Base-by-base conservation (phyloP, 2,113 vertebrate species). In the Perca fluviatilis region DNA sequence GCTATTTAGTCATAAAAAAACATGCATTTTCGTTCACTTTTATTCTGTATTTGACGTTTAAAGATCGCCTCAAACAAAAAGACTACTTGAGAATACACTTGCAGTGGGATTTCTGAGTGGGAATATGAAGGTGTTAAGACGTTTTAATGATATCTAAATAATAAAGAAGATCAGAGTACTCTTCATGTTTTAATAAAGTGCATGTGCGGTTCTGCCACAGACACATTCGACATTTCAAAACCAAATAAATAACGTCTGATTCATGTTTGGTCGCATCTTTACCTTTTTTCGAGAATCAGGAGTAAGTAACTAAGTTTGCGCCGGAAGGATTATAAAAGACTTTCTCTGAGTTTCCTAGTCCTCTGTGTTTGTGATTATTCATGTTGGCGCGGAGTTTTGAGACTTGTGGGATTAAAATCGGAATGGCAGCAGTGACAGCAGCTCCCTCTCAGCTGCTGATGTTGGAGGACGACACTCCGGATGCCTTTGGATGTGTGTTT, bases 101-200 rank as follows among this genome's bases (percentile, higher is more conserved):
- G 11, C 77, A 50, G 54, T 66, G 11, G 40, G 49, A 77, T 74
- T 66, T 70, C 43, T 53, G 40, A 16, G 2, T 14, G 11, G 9
- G 27, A 40, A 63, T 0, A 18, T 13, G 21, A 5, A 36, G 50
- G 18, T 21, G 14, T 27, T 19, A 25, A 25, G 46, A 19, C 14
- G 10, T 60, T 53, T 79, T 30, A 47, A 74, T 54, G 51, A 83
- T 23, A 46, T 50, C 40, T 64, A 13, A 74, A 80, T 80, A 83
- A 83, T 69, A 71, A 84, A 77, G 2, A 69, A 19, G 6, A 50
- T 64, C 64, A 62, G 18, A 36, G 33, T 15, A 4, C 50, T 30
- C 14, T 16, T 75, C 54, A 13, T 47, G 69, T 84, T n/a, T n/a
- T n/a, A n/a, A n/a, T n/a, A n/a, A n/a, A n/a, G n/a, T n/a, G n/a